Evolutionary conservation across 1,140 invertebrate species (phyloP).

Genomic region (Heliconius melpomene): DNA sequence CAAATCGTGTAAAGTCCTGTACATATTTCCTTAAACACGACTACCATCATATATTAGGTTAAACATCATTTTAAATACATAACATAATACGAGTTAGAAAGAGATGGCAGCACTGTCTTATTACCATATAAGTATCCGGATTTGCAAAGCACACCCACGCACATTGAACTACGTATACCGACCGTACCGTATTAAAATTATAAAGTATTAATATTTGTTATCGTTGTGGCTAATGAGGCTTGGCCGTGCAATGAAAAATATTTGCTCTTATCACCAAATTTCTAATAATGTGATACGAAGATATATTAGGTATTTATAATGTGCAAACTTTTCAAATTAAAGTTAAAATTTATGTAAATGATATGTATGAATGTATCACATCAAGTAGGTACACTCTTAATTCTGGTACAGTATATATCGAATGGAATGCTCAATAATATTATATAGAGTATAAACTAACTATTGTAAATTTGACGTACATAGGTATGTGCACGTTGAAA

Average conservation of each 20-base stretch:
- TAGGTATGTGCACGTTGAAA: too few relatives aligned
- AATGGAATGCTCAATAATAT: too few relatives aligned
- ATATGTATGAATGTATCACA: too few relatives aligned
- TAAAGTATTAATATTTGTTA: not conserved
- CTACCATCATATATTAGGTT: not conserved
- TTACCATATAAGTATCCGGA: conserved; percentile 11
- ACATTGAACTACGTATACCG: not conserved
- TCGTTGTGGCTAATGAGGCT: not conserved
- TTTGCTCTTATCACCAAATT: not conserved
- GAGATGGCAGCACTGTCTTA: not conserved
- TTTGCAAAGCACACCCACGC: conserved; percentile 20
- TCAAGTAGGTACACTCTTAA: too few relatives aligned
- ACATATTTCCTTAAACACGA: not conserved
- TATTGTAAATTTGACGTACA: too few relatives aligned
- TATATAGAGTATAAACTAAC: too few relatives aligned
- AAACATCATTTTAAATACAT: not conserved
- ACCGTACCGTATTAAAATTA: not conserved
- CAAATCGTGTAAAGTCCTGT: too few relatives aligned
- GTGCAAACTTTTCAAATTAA: not conserved
- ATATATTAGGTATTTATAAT: not conserved
- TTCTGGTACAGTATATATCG: too few relatives aligned
- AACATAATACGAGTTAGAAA: not conserved
- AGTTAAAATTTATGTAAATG: not conserved
- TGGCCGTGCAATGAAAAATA: not conserved
- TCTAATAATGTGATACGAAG: not conserved